Base-by-base conservation (phyloP, 2,113 vertebrate genomes). In the Cynoglossus semilaevis region DNA sequence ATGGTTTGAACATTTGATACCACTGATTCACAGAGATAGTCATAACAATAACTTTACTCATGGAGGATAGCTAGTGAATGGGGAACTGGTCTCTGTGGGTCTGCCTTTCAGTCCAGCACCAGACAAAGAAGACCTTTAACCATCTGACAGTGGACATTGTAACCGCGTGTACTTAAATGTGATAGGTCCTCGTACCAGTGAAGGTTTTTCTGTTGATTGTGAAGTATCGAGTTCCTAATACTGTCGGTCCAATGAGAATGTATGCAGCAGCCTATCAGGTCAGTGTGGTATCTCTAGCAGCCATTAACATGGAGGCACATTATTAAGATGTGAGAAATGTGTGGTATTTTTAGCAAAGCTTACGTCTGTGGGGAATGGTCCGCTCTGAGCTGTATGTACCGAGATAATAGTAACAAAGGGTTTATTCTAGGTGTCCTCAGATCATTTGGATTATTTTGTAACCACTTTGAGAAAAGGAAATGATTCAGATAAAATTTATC, bases 1-100 rank as follows among this genome's bases (percentile, higher is more conserved):
- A 85, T 83, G 81, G 74, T 74, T 83, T 78, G 45, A 84, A 85
- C 81, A 87, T 88, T 84, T 79, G 84, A 89, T 86, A 85, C 71
- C 54, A 45, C 61, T 47, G 58, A 69, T 80, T 80, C 47, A 70
- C 47, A 64, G 56, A 62, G 64, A 65, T 56, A 57, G 83, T 83
- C 79, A 78, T 57, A 85, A 86, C 81, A 85, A n/a, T 38, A 51
- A 65, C 47, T 51, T 43, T 55, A 62, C 70, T 71, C 46, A 77
- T 51, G 65, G 56, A 63, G 54, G 38, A 52, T 38, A 46, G 16
- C 51, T 17, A 12, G 15, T 42, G 38, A 60, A 72, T 74, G 52
- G 67, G 1, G 36, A 34, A 42, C 45, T 58, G 36, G 4, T 56
- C 48, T 56, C 10, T 42, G 51, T 12, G 34, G 18, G 47, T 13